These are phyloP conservation scores for Neodon shergylaensis DNA, from an alignment of 2,113 vertebrate genomes.

Conservation along the genomic window DNA sequence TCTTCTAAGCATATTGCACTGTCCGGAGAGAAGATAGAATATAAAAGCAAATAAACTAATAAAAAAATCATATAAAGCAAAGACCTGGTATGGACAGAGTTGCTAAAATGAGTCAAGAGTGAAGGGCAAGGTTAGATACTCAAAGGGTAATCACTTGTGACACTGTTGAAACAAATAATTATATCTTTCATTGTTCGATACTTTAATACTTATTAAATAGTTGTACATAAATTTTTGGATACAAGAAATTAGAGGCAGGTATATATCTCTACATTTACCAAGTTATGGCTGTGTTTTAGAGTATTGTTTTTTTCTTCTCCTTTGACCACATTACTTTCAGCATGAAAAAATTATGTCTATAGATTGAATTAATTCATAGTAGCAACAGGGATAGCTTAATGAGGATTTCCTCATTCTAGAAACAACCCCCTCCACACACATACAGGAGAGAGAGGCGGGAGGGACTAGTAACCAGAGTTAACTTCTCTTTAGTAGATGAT, in stretches of 20 bases:
- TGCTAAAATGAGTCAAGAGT: neutral
- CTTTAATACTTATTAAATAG: neutral
- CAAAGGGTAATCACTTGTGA: too few species aligned
- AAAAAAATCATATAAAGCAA: neutral
- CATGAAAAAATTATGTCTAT: neutral
- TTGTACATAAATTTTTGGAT: neutral
- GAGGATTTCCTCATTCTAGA: neutral
- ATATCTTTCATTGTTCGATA: neutral
- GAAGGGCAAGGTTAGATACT: neutral
- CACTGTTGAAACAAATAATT: neutral
- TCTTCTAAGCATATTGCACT: neutral
- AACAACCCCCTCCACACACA: neutral
- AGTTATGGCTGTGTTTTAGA: neutral
- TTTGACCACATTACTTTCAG: neutral
- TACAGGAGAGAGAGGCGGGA: neutral
- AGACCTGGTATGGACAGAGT: neutral
- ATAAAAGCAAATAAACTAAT: neutral
- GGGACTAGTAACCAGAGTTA: neutral
- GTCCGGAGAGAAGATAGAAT: neutral
- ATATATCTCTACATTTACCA: neutral
- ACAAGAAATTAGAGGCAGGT: neutral
- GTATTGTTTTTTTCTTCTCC: neutral
- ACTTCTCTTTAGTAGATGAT: neutral
- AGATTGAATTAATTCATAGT: neutral
- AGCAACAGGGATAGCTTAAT: neutral